Evolutionary conservation across 1,140 invertebrate species (phyloP).

Genomic region (Linepithema humile): DNA sequence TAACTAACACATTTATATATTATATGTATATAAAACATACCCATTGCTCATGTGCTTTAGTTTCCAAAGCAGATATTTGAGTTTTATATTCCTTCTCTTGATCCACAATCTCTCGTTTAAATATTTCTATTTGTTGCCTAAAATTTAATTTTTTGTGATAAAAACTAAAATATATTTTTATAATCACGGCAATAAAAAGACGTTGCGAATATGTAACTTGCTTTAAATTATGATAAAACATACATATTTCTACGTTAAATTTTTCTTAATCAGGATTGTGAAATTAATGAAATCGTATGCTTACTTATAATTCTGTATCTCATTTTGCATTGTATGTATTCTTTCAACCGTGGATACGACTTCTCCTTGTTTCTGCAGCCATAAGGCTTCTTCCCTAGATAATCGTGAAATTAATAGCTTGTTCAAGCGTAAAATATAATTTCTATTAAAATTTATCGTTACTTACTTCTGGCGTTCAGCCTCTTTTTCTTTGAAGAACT

Average conservation of each 20-base stretch:
- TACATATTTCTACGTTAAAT: constrained; percentile 33
- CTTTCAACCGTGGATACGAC: constrained; percentile 91
- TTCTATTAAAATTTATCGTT: not conserved
- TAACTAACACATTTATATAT: constrained; percentile 17
- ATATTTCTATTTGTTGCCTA: constrained; percentile 89
- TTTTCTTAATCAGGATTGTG: not conserved
- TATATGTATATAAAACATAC: constrained; percentile 71
- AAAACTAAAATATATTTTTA: not conserved
- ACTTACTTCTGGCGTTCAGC: constrained; percentile 91
- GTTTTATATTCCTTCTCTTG: constrained; percentile 91
- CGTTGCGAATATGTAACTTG: constrained; percentile 1
- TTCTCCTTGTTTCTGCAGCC: constrained; percentile 93
- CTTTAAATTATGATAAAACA: not conserved
- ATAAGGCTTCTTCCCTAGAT: constrained; percentile 91
- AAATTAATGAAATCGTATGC: constrained; percentile 59
- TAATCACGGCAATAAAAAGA: not conserved
- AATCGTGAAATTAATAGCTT: constrained; percentile 22
- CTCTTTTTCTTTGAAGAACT: constrained; percentile 96
- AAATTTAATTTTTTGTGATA: constrained; percentile 69
- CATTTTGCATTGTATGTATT: constrained; percentile 90
- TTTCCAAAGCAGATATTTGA: constrained; percentile 90
- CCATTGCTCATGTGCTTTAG: constrained; percentile 92
- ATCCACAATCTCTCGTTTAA: constrained; percentile 91
- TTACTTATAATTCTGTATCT: constrained; percentile 92
- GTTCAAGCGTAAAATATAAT: constrained; percentile 12